Evolutionary conservation across 1,140 invertebrate genomes (phyloP), one percentile per base, ranked within the genome.

Genomic region (Apis dorsata): DNA sequence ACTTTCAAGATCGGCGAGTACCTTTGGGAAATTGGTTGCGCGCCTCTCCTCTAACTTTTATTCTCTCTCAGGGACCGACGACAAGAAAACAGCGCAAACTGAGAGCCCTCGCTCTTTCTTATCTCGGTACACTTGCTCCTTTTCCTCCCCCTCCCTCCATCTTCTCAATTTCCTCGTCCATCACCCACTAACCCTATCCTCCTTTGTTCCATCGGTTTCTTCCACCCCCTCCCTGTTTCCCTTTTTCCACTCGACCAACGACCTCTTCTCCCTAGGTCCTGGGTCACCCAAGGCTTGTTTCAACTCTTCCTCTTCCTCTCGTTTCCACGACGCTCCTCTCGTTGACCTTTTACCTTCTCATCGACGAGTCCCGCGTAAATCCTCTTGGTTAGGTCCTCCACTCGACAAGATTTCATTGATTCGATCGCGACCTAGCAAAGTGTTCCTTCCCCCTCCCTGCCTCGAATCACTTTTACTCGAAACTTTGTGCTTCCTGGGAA

Each of bases 21-120:
- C 86, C 92, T 90, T 70, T 74, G 91, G 91, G 91, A 92, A 93
- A 93, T 93, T 91, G 92, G 87, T 91, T 90, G 86, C 78, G 82
- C 88, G 88, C 88, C 85, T 89, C 79, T 79, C 81, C 84, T 86
- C 85, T 81, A 92, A 92, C 89, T 93, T 91, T 92, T 89, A 91
- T 92, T 92, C 87, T 89, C 89, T 92, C 88, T 28, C n/a, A 63
- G 88, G 87, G 85, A 88, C 84, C 69, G 76, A 79, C 66, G 85
- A 91, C 91, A 89, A 90, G 86, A 91, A 92, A 92, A 91, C 91
- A 89, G 88, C 86, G 85, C 87, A 85, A 90, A 89, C 81, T 82
- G 84, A 87, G 86, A 80, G 86, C 71, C 81, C 76, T 81, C 85
- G 75, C 77, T 86, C 82, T 88, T 84, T 79, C 81, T 86, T 85